Evolutionary conservation across 1,140 invertebrate species (phyloP).

Genomic region (Neomicropteryx cornuta): DNA sequence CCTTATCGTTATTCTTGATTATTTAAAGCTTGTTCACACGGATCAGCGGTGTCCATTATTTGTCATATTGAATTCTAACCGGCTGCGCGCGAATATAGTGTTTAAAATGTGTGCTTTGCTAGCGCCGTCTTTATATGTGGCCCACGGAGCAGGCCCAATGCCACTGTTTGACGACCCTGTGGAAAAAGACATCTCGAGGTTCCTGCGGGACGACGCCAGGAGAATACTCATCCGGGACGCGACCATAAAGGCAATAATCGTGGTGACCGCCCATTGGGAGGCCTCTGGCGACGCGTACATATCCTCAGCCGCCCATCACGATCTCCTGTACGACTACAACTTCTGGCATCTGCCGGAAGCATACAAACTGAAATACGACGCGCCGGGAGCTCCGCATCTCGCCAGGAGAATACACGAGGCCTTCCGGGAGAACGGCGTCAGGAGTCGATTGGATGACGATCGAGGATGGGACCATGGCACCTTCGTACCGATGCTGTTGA

Average conservation of each 20-base stretch:
- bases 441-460: constrained; percentile 7
- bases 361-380: constrained; percentile 12
- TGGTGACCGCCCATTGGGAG: constrained; percentile 14
- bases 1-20: too few relatives aligned
- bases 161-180: too few relatives aligned
- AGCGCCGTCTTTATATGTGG: too few relatives aligned
- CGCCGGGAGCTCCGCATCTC: constrained; percentile 8
- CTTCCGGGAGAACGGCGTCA: constrained; percentile 7
- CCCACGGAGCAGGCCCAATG: too few relatives aligned
- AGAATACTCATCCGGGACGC: too few relatives aligned
- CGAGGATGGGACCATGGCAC: constrained; percentile 1
- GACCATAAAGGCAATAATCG: constrained; percentile 12
- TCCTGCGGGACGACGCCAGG: too few relatives aligned
- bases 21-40: too few relatives aligned
- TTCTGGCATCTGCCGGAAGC: constrained; percentile 14
- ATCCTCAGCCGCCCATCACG: constrained; percentile 8
- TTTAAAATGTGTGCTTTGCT: too few relatives aligned
- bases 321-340: constrained; percentile 12
- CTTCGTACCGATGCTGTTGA: constrained; percentile 10
- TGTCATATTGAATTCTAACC: too few relatives aligned
- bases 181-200: too few relatives aligned
- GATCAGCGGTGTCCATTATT: too few relatives aligned
- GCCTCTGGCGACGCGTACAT: constrained; percentile 10
- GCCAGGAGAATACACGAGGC: constrained; percentile 11
- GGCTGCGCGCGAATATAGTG: too few relatives aligned